Evolutionary conservation across 92 coral and sea anemone genomes (phyloP), one percentile per base, ranked within the genome.

Genomic region (Zoanthus solanderi): DNA sequence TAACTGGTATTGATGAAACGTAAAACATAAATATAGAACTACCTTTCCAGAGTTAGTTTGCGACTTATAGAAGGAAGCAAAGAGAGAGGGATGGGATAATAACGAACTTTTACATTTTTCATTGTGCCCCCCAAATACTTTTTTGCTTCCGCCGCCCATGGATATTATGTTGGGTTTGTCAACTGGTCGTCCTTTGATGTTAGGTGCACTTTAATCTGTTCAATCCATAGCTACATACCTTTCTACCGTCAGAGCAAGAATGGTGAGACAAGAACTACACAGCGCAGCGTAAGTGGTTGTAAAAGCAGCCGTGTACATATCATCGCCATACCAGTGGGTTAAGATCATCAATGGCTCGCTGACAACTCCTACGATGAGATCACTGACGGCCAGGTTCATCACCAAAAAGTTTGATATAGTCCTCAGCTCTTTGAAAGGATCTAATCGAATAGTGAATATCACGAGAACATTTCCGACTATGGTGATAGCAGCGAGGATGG

Each of bases 371-470:
- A 83, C 79, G 30, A 91, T 46, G 16, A 91, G 91, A 52, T 91
- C 93, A 32, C 91, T 90, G 29, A 88, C 60, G 10, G 93, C 91
- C 14, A 91, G 93, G 86, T 91, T 91, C 83, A 91, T 57, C 18
- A 91, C 80, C 52, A 91, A 72, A 74, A 71, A 83, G 76, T 88
- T 91, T 47, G 93, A 88, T 54, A 57, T 78, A 77, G 91, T 91
- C 71, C 93, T 72, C 45, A 91, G 87, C 52, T 91, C 93, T 13
- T 88, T 91, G 2, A 89, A 85, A 66, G 93, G 93, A 74, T 91
- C 91, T 86, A 77, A 83, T n/a, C 80, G 88, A 71, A 91, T 83
- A 0, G 89, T 61, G 17, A 71, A 18, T 9, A 91, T 57, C 74
- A 91, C 91, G 56, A 91, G 66, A 18, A 83, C 80, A 76, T 91